A percentile compares a stretch with the other conserved stretches of the same genome.
Evolutionary conservation across 92 coral and sea anemone genomes (phyloP).

Genomic region (Scolanthus callimorphus): DNA sequence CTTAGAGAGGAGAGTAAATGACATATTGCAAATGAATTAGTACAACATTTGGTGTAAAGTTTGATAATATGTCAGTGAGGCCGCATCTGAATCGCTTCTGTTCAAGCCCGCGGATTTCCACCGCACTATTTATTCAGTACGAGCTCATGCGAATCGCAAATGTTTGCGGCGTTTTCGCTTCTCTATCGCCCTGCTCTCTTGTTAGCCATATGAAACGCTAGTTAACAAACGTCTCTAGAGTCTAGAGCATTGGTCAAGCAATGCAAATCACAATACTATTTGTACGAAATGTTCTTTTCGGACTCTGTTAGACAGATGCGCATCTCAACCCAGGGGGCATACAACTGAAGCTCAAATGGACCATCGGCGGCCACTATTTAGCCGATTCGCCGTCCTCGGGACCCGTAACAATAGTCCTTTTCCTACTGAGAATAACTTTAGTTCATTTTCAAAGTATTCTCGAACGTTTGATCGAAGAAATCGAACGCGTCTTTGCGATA

Average conservation of each 20-base stretch:
- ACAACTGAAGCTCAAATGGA: conserved; percentile 3
- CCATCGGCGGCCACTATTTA: conserved; percentile 1
- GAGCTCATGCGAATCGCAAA: background rate
- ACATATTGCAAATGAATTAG: conserved; percentile 55
- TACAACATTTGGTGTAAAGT: conserved; percentile 25
- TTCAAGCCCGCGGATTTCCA: too few species aligned
- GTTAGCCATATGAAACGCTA: too few species aligned
- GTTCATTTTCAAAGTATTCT: background rate
- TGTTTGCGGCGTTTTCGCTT: too few species aligned
- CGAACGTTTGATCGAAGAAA: background rate
- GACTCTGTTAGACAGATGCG: conserved; percentile 28
- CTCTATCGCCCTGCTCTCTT: too few species aligned
- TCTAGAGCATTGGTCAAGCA: too few species aligned
- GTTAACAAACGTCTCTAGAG: too few species aligned
- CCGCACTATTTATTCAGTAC: background rate
- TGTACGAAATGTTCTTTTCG: conserved; percentile 14
- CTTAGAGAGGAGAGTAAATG: conserved; percentile 11
- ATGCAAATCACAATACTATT: too few species aligned
- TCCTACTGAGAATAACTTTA: background rate
- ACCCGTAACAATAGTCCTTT: conserved; percentile 1
- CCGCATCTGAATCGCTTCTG: too few species aligned
- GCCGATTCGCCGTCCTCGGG: background rate
- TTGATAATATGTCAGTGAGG: conserved; percentile 37
- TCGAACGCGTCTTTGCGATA: background rate
- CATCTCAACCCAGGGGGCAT: background rate